Percentiles rank a stretch among this genome's conserved stretches.
phyloP scores from a whole-genome alignment of 2,113 vertebrate genomes.

The Noctilio leporinus region DNA sequence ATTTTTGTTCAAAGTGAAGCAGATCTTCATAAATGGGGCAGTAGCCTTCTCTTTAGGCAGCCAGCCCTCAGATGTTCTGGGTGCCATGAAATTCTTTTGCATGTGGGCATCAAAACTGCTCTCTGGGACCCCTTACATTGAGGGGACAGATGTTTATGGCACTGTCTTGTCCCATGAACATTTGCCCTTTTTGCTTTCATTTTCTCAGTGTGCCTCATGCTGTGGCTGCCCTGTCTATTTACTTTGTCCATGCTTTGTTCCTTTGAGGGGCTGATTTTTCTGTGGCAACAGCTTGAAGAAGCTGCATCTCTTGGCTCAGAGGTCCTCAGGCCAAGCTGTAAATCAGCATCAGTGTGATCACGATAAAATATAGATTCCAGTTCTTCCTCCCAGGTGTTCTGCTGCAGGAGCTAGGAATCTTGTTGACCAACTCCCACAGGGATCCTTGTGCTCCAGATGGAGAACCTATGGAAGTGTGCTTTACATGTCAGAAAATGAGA shows the following conservation, averaged over 20 bases:
- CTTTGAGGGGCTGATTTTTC: neutral
- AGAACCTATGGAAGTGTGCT: neutral
- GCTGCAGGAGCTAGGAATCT: neutral
- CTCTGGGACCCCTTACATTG: fast-evolving
- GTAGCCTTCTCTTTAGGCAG: neutral
- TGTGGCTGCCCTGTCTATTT: neutral
- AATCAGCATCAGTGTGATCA: neutral
- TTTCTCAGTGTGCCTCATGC: neutral
- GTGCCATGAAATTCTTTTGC: neutral
- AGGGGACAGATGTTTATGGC: neutral
- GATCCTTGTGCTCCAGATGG: fast-evolving
- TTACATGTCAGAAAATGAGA: neutral
- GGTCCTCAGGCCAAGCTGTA: neutral
- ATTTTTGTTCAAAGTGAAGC: neutral
- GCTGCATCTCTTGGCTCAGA: neutral
- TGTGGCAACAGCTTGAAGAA: neutral
- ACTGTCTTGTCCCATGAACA: fast-evolving
- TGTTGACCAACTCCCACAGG: no score
- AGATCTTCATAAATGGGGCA: neutral
- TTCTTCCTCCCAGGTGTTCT: neutral
- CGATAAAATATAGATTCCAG: neutral
- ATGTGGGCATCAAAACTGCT: neutral
- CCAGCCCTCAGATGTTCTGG: neutral
- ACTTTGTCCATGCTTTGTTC: neutral
- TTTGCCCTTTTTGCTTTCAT: neutral